Conservation (phyloP, 1,140 invertebrate genomes). For the Parapsyche elsis region DNA sequence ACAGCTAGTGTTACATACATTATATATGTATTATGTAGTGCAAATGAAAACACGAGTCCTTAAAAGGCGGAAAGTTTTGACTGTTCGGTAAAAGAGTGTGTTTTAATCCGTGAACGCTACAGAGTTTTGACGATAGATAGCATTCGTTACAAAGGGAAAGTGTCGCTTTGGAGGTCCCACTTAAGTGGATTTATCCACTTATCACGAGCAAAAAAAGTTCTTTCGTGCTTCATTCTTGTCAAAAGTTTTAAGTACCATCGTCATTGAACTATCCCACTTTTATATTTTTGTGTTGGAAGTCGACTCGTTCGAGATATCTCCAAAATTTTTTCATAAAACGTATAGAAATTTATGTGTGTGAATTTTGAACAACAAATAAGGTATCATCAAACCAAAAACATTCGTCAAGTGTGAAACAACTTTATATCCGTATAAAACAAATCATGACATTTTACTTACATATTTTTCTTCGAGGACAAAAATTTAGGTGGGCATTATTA, state of each 20-base stretch:
- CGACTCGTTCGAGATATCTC: background rate
- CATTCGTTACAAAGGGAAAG: background rate
- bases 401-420: too few species aligned
- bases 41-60: too few species aligned
- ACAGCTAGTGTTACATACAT: too few species aligned
- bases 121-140: slow-evolving; percentile 3
- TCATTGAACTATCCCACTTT: slow-evolving; percentile 23
- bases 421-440: too few species aligned
- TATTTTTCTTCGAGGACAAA: too few species aligned
- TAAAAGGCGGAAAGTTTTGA: background rate
- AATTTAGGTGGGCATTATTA: background rate
- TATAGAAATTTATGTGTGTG: background rate
- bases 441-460: too few species aligned
- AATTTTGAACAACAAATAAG: too few species aligned
- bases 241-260: slow-evolving; percentile 25
- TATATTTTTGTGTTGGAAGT: background rate
- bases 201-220: slow-evolving; percentile 4
- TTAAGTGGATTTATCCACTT: slow-evolving; percentile 14
- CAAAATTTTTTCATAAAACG: background rate
- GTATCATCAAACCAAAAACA: too few species aligned
- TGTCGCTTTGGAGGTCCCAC: background rate
- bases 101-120: slow-evolving; percentile 16
- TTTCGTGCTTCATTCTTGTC: slow-evolving; percentile 12
- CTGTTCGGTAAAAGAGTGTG: background rate
- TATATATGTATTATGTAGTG: too few species aligned